phyloP scores from a whole-genome alignment of 2,888 invertebrate species.

The Agrochola circellaris region DNA sequence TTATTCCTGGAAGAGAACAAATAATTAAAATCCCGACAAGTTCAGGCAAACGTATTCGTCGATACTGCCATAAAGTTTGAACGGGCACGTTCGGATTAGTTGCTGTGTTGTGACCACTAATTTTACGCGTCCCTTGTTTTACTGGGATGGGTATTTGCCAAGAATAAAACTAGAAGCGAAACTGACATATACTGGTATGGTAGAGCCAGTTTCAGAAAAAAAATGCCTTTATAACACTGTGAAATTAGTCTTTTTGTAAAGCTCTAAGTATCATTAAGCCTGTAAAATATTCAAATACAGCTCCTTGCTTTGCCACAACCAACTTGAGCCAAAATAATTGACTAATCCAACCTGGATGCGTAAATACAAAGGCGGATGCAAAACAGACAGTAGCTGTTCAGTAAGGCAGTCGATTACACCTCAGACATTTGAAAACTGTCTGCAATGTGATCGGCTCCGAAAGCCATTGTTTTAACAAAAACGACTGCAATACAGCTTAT shows the following conservation, averaged over 20 bases:
- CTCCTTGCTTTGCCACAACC: background rate
- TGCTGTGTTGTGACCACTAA: slow-evolving; percentile 51
- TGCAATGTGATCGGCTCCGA: no score
- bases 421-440: no score
- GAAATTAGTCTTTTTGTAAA: background rate
- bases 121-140: slow-evolving; percentile 46
- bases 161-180: slow-evolving; percentile 22
- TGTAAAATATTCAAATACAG: background rate
- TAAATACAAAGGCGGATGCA: no score
- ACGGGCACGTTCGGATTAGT: slow-evolving; percentile 59
- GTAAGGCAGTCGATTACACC: no score
- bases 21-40: slow-evolving; percentile 39
- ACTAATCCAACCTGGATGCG: background rate
- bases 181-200: no score
- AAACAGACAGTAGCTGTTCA: no score
- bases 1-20: slow-evolving; percentile 12
- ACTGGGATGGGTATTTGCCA: background rate
- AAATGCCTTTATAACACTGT: background rate
- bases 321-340: background rate
- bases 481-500: no score
- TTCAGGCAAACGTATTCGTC: slow-evolving; percentile 44
- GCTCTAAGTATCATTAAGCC: background rate
- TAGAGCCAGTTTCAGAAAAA: background rate
- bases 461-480: no score
- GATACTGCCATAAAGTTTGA: slow-evolving; percentile 59